phyloP scores from a whole-genome alignment of 2,113 vertebrate species.

The Bufo bufo region DNA sequence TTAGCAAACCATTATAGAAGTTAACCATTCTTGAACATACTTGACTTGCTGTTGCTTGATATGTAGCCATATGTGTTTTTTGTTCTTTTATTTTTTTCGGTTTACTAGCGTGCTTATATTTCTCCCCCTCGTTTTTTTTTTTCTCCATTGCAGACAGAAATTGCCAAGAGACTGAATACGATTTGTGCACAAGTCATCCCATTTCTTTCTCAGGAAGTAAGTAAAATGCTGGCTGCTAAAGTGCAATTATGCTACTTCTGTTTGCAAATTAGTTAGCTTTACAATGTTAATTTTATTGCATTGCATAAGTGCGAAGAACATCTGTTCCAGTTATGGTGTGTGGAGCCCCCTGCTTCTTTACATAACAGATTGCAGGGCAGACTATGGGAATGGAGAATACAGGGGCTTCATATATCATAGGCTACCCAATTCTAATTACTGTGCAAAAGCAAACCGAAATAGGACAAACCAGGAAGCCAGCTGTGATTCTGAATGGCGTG shows the following conservation, averaged over 20 bases:
- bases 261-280: conserved; percentile 80
- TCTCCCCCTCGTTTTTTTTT: not conserved
- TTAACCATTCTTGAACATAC: too few species aligned
- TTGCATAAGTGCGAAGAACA: conserved; percentile 75
- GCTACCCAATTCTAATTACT: not conserved
- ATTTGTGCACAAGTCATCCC: conserved; percentile 99
- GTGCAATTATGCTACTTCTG: conserved; percentile 77
- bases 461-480: not conserved
- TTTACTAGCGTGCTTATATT: too few species aligned
- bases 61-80: too few species aligned
- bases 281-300: conserved; percentile 78
- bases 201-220: conserved; percentile 99
- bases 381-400: conserved; percentile 25
- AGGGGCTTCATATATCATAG: not conserved
- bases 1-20: too few species aligned
- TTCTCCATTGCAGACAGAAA: conserved; percentile 86
- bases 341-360: conserved; percentile 68
- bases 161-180: conserved; percentile 96
- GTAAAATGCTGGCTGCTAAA: conserved; percentile 78
- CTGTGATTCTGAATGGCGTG: too few species aligned
- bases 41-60: too few species aligned
- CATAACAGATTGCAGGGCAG: conserved; percentile 67
- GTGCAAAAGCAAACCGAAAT: not conserved
- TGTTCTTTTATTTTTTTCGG: too few species aligned
- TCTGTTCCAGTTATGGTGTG: conserved; percentile 76